Evolutionary conservation across 1,140 invertebrate species (phyloP).

Genomic region (Drosophila pachea): DNA sequence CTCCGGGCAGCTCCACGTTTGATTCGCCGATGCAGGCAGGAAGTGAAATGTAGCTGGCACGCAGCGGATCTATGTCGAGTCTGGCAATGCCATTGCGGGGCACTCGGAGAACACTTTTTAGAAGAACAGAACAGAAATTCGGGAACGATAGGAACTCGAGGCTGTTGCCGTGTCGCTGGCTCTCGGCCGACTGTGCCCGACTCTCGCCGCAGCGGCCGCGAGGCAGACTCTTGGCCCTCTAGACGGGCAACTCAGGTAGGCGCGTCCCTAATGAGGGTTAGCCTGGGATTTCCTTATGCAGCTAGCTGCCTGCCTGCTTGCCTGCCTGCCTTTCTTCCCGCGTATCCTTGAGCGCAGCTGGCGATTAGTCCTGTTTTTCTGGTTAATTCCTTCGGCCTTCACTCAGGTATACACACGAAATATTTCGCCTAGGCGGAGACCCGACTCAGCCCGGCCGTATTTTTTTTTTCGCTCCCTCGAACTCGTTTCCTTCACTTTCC

Average conservation of each 20-base stretch:
- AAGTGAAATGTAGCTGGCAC: too few relatives aligned
- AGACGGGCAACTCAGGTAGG: neutral
- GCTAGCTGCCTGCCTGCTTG: neutral
- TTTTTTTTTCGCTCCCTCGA: neutral
- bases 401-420: constrained; percentile 1
- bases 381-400: neutral
- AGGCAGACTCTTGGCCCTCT: constrained; percentile 11
- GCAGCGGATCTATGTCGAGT: too few relatives aligned
- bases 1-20: too few relatives aligned
- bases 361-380: neutral
- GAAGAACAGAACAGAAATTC: neutral
- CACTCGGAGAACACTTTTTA: neutral
- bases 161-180: constrained; percentile 39
- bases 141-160: neutral
- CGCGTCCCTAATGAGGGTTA: neutral
- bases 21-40: too few relatives aligned
- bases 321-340: neutral
- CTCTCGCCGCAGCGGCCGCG: neutral
- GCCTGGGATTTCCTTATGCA: neutral
- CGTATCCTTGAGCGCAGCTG: neutral
- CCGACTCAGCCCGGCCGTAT: too few relatives aligned
- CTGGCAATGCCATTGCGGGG: too few relatives aligned
- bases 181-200: constrained; percentile 41
- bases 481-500: neutral
- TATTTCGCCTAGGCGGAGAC: neutral